These are phyloP conservation scores for Marmota flaviventris DNA, from an alignment of 2,113 vertebrate species.

Conservation along the genomic window DNA sequence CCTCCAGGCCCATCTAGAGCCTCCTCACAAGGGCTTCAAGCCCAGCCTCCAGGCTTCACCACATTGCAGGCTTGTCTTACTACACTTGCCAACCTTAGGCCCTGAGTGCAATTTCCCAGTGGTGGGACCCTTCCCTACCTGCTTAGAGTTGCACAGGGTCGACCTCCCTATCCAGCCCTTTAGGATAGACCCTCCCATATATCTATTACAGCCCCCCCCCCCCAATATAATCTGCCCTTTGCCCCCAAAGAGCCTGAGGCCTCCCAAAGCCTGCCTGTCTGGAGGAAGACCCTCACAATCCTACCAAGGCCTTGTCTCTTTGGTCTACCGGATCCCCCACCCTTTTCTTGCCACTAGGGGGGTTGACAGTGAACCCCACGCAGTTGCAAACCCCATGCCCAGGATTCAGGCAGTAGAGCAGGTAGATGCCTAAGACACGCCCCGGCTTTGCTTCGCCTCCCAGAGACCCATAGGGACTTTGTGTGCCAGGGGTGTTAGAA, in stretches of 20 bases:
- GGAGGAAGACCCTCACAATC: fast-evolving
- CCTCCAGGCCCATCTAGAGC: background rate
- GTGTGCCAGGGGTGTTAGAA: background rate
- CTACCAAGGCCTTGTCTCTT: constrained; percentile 94
- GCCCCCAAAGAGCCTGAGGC: too few species aligned
- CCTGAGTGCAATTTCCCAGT: background rate
- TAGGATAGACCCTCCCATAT: background rate
- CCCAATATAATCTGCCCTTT: background rate
- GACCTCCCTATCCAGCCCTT: background rate
- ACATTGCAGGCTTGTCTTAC: background rate
- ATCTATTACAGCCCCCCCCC: too few species aligned
- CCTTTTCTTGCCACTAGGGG: constrained; percentile 90
- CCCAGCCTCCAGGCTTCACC: background rate
- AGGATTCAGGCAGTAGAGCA: constrained; percentile 93
- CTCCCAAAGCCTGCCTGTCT: background rate
- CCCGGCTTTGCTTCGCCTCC: constrained; percentile 85
- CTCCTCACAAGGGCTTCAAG: background rate
- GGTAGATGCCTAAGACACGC: constrained; percentile 93
- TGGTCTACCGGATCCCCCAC: constrained; percentile 91
- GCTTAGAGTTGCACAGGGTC: background rate
- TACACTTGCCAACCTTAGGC: background rate
- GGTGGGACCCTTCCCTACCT: background rate
- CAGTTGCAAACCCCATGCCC: constrained; percentile 93
- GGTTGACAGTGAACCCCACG: constrained; percentile 95
- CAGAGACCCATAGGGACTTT: constrained; percentile 24